A percentile compares a stretch with the other conserved stretches of the same genome.
These are phyloP conservation scores for Myotis daubentonii DNA, from an alignment of 2,797 vertebrate species.

Conservation along the genomic window DNA sequence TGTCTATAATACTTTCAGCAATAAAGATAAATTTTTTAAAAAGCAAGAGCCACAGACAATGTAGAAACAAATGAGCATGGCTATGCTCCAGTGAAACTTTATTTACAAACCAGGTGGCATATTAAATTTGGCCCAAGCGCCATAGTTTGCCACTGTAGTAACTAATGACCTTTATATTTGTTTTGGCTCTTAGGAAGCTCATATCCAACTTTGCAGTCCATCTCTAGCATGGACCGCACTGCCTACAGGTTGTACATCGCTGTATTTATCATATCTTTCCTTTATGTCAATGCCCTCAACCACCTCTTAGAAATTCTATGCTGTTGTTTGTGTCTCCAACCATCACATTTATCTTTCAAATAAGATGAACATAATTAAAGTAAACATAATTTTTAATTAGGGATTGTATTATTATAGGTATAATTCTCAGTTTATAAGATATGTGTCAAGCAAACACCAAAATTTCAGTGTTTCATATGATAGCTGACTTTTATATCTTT, in stretches of 20 bases:
- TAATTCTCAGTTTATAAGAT: too few relatives aligned
- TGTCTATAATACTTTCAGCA: too few relatives aligned
- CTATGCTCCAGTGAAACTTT: too few relatives aligned
- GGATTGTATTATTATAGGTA: not conserved
- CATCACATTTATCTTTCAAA: conserved; percentile 16
- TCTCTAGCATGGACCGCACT: not conserved
- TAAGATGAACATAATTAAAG: not conserved
- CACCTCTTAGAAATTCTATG: not conserved
- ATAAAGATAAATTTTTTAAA: too few relatives aligned
- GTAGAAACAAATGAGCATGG: too few relatives aligned
- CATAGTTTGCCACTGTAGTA: too few relatives aligned
- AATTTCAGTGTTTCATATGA: not conserved
- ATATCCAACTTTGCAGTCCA: not conserved
- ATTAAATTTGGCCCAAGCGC: too few relatives aligned
- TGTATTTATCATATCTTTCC: not conserved
- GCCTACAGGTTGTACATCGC: rapidly evolving
- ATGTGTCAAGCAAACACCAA: not conserved
- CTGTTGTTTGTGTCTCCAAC: not conserved
- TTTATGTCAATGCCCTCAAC: not conserved
- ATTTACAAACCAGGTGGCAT: too few relatives aligned
- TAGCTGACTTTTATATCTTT: not conserved
- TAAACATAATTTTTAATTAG: not conserved
- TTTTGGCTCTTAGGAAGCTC: not conserved
- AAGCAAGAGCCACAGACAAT: too few relatives aligned
- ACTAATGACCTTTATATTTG: not conserved